Conservation (phyloP, 35 echinoderm and acorn worm species). For the Strongylocentrotus purpuratus region DNA sequence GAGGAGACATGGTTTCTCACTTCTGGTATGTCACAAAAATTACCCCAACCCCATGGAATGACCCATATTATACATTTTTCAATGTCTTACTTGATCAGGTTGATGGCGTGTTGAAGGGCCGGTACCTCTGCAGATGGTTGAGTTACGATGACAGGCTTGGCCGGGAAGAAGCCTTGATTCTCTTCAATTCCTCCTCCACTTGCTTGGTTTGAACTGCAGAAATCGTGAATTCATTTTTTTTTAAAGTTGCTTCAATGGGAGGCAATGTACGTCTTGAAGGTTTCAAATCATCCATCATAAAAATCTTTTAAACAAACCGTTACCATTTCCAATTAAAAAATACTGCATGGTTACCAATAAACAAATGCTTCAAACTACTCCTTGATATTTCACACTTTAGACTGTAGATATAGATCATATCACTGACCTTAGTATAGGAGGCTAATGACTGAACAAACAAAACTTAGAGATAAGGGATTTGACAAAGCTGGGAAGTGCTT, state of each 20-base stretch:
- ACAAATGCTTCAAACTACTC: not conserved
- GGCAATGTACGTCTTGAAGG: too few relatives aligned
- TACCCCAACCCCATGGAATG: too few relatives aligned
- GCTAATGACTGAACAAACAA: not conserved
- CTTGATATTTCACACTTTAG: not conserved
- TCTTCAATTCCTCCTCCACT: constrained; percentile 62
- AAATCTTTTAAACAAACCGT: too few relatives aligned
- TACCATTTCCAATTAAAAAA: too few relatives aligned
- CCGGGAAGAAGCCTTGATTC: constrained; percentile 54
- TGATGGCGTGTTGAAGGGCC: constrained; percentile 85
- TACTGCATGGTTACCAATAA: too few relatives aligned
- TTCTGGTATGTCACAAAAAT: too few relatives aligned
- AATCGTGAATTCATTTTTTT: not conserved
- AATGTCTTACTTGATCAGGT: constrained; percentile 83
- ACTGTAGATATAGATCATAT: not conserved
- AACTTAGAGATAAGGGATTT: not conserved
- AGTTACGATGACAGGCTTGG: constrained; percentile 73
- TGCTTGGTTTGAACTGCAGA: constrained; percentile 76
- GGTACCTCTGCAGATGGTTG: constrained; percentile 74
- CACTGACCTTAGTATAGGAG: not conserved
- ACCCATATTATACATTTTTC: too few relatives aligned
- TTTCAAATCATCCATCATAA: too few relatives aligned
- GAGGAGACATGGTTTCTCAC: too few relatives aligned
- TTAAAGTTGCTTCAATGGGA: not conserved
- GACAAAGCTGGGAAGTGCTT: not conserved